phyloP scores from a whole-genome alignment of 2,113 vertebrate species.

The Cephalopholis sonnerati region DNA sequence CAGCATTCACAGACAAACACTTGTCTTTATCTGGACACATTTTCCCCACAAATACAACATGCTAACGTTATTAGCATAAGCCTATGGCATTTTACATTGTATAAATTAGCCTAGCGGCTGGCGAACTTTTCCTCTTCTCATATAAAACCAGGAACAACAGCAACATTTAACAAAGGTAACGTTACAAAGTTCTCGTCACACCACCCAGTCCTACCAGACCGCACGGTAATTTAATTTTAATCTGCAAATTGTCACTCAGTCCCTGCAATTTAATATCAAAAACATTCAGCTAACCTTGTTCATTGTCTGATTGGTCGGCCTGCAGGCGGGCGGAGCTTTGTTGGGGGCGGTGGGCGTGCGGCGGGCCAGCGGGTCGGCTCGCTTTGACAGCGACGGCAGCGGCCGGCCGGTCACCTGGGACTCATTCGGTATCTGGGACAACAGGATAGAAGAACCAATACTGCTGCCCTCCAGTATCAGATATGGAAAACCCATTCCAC shows the following conservation, averaged over 20 bases:
- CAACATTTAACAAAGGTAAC: too few species aligned
- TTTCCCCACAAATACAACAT: too few species aligned
- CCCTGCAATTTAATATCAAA: neutral
- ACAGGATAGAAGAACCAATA: constrained; percentile 92
- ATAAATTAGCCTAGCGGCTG: too few species aligned
- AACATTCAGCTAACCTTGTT: neutral
- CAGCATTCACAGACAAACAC: too few species aligned
- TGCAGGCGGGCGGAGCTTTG: constrained; percentile 25
- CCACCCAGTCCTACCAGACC: too few species aligned
- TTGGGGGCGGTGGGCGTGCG: constrained; percentile 17
- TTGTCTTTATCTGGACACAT: too few species aligned
- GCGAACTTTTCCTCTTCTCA: too few species aligned
- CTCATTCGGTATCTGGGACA: constrained; percentile 94
- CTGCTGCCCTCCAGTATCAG: constrained; percentile 91
- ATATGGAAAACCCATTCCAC: constrained; percentile 89
- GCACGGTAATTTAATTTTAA: too few species aligned
- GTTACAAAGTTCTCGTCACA: too few species aligned
- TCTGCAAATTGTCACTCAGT: neutral
- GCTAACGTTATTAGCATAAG: too few species aligned
- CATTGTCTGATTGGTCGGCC: neutral
- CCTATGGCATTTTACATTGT: too few species aligned
- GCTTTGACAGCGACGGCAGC: constrained; percentile 75
- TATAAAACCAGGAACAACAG: too few species aligned
- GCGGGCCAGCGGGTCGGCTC: constrained; percentile 72
- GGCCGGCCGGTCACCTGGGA: constrained; percentile 89